These are phyloP conservation scores for Pomacea maculata DNA, from an alignment of 1,140 invertebrate species.

Conservation along the genomic window DNA sequence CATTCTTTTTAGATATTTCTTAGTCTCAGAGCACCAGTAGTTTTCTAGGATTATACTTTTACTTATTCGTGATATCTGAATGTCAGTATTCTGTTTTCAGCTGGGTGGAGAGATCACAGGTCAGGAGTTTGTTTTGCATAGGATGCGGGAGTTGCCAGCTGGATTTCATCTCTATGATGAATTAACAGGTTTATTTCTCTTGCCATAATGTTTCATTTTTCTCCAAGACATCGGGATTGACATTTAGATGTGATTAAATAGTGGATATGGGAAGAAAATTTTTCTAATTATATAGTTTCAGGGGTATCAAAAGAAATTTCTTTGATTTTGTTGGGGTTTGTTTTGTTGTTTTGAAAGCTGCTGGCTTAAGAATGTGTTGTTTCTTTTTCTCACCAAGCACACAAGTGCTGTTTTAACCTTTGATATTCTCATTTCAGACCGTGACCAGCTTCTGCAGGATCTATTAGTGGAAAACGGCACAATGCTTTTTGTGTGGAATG, in stretches of 20 bases:
- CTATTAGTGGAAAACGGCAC: conserved; percentile 39
- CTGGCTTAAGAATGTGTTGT: background rate
- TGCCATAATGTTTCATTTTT: background rate
- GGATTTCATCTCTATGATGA: conserved; percentile 55
- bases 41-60: no score
- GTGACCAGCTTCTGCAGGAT: conserved; percentile 34
- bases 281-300: no score
- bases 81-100: conserved; percentile 32
- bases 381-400: background rate
- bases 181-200: conserved; percentile 43
- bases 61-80: no score
- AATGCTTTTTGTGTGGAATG: conserved; percentile 59
- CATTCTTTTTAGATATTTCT: no score
- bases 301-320: no score
- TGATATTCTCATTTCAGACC: conserved; percentile 36
- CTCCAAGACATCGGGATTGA: no score
- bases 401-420: background rate
- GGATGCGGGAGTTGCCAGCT: conserved; percentile 44
- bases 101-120: conserved; percentile 37
- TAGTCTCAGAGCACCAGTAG: no score
- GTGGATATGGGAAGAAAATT: no score
- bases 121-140: conserved; percentile 46
- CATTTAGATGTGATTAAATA: no score
- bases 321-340: no score
- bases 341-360: background rate